Evolutionary conservation across 1,140 invertebrate genomes (phyloP).

Genomic region (Amphibalanus amphitrite): DNA sequence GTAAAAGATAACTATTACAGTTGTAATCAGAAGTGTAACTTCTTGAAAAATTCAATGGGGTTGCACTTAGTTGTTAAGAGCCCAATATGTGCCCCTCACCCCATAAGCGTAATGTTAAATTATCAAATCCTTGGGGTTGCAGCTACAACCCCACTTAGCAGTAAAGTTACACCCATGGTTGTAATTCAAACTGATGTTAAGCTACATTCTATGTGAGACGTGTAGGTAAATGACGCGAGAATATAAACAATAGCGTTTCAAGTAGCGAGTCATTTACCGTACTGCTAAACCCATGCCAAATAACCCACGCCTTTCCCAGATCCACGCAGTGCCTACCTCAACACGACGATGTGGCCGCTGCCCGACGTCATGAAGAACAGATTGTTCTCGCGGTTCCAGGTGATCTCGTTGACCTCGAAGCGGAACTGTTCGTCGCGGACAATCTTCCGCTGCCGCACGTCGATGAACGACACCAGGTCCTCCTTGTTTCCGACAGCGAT

Average conservation of each 20-base stretch:
- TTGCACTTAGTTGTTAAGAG: background rate
- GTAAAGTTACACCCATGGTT: no score
- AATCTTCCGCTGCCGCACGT: conserved; percentile 66
- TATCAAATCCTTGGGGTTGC: no score
- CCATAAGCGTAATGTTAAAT: no score
- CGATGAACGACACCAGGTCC: conserved; percentile 91
- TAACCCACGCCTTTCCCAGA: no score
- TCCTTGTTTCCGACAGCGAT: conserved; percentile 98
- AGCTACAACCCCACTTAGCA: no score
- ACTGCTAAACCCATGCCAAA: no score
- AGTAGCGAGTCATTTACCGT: no score
- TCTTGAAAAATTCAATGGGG: conserved; percentile 1
- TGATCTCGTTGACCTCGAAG: conserved; percentile 97
- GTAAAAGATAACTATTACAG: no score
- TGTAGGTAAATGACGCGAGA: no score
- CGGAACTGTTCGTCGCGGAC: conserved; percentile 81
- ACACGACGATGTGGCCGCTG: conserved; percentile 5
- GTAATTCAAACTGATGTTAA: no score
- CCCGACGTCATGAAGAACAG: conserved; percentile 77
- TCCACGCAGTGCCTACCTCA: background rate
- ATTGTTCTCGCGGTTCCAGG: conserved; percentile 89
- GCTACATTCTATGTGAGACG: no score
- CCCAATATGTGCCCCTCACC: background rate
- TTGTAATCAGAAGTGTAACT: conserved; percentile 7
- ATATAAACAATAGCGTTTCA: no score